Conservation (phyloP, 2,113 vertebrate species). For the Numenius arquata region DNA sequence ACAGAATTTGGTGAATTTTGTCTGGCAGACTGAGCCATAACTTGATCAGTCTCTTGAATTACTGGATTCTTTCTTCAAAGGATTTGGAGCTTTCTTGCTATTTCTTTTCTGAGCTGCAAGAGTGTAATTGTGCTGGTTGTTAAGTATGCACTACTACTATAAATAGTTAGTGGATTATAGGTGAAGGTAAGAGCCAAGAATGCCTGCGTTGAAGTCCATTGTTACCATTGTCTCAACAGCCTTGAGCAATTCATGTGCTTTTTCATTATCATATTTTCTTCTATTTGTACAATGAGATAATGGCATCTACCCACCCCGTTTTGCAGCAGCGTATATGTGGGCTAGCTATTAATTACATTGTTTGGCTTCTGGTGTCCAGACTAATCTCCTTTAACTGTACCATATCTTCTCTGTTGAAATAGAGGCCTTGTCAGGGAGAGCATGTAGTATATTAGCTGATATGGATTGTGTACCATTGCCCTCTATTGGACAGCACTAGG, state of each 20-base stretch:
- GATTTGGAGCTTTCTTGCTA: neutral
- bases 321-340: neutral
- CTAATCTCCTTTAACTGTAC: neutral
- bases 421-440: neutral
- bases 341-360: neutral
- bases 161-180: slow-evolving; percentile 14
- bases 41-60: neutral
- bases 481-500: slow-evolving; percentile 4
- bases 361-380: neutral
- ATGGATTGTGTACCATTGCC: neutral
- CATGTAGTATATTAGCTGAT: neutral
- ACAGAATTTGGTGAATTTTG: neutral
- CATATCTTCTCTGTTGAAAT: neutral
- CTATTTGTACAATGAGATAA: neutral
- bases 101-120: neutral
- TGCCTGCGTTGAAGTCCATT: neutral
- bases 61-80: neutral
- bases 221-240: neutral
- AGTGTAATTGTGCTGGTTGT: neutral
- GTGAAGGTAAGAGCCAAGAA: neutral
- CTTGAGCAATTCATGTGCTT: neutral
- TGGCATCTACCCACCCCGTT: neutral
- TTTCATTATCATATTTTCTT: neutral
- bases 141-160: neutral
- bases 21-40: neutral